Conservation (phyloP, 2,113 vertebrate genomes). For the Chamaetylas fuelleborni region DNA sequence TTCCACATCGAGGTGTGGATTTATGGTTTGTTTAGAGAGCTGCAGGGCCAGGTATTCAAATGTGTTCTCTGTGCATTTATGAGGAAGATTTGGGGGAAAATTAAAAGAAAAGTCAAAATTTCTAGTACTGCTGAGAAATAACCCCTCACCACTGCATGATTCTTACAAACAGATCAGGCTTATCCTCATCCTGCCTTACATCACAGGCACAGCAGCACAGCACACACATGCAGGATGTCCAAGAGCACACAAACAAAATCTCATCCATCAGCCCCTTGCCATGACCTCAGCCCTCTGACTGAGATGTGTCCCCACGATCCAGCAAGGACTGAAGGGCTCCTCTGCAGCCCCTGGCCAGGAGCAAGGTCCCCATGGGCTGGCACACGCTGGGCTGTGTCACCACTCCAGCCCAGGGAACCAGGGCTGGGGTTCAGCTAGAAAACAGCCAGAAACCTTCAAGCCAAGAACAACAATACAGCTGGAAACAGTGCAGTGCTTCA, state of each 20-base stretch:
- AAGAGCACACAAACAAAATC: accelerated
- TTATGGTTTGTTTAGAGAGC: neutral
- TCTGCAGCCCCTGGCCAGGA: neutral
- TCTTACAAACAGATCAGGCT: neutral
- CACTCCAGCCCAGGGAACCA: neutral
- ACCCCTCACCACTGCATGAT: neutral
- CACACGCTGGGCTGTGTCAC: neutral
- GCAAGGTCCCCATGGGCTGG: neutral
- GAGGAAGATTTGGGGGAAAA: neutral
- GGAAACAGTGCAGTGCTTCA: neutral
- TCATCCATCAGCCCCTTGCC: neutral
- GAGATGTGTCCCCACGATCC: accelerated
- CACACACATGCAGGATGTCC: neutral
- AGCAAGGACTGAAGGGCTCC: neutral
- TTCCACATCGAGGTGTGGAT: neutral
- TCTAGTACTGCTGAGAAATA: neutral
- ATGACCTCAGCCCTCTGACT: neutral
- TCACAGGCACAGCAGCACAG: neutral
- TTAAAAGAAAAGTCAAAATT: neutral
- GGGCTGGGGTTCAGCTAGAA: neutral
- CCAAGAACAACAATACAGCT: constrained; percentile 40
- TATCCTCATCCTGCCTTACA: neutral
- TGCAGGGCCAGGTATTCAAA: neutral
- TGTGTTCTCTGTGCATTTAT: neutral
- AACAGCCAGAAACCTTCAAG: neutral